Percentiles rank a stretch among this genome's conserved stretches.
phyloP scores from a whole-genome alignment of 1,140 invertebrate species.

The Chironomus tepperi region DNA sequence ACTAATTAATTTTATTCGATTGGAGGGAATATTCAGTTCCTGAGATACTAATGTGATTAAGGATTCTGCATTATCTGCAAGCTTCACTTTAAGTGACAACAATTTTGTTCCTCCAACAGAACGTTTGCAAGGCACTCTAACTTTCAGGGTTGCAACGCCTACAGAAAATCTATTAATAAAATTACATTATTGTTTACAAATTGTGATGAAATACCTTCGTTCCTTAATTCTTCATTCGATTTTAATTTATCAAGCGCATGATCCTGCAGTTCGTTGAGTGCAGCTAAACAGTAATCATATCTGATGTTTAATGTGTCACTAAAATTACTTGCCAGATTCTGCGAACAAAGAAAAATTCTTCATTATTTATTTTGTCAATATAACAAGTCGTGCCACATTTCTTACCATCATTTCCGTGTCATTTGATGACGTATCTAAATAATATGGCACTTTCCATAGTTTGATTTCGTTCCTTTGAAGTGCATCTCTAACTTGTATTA shows the following conservation, averaged over 20 bases:
- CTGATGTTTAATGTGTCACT: slow-evolving; percentile 45
- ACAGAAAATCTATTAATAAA: background rate
- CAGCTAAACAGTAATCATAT: slow-evolving; percentile 42
- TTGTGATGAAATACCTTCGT: slow-evolving; percentile 55
- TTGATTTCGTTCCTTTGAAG: slow-evolving; percentile 57
- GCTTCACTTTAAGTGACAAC: slow-evolving; percentile 42
- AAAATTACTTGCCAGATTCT: slow-evolving; percentile 52
- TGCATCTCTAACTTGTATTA: slow-evolving; percentile 52
- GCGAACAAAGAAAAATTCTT: slow-evolving; percentile 28
- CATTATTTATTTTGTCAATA: no score
- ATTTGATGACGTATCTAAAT: slow-evolving; percentile 41
- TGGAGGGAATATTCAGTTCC: background rate
- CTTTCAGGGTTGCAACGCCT: slow-evolving; percentile 35
- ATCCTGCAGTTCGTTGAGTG: slow-evolving; percentile 51
- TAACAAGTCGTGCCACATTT: slow-evolving; percentile 1
- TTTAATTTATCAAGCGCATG: slow-evolving; percentile 59
- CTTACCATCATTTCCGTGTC: slow-evolving; percentile 43
- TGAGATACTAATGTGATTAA: background rate
- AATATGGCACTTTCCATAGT: slow-evolving; percentile 63
- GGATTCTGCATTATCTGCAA: slow-evolving; percentile 41
- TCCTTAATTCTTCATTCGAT: slow-evolving; percentile 49
- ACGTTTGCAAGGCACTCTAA: slow-evolving; percentile 31
- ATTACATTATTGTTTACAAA: slow-evolving; percentile 44
- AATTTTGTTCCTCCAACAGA: slow-evolving; percentile 36
- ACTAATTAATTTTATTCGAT: slow-evolving; percentile 27